phyloP scores from a whole-genome alignment of 2,797 vertebrate genomes.

The Cuniculus paca region DNA sequence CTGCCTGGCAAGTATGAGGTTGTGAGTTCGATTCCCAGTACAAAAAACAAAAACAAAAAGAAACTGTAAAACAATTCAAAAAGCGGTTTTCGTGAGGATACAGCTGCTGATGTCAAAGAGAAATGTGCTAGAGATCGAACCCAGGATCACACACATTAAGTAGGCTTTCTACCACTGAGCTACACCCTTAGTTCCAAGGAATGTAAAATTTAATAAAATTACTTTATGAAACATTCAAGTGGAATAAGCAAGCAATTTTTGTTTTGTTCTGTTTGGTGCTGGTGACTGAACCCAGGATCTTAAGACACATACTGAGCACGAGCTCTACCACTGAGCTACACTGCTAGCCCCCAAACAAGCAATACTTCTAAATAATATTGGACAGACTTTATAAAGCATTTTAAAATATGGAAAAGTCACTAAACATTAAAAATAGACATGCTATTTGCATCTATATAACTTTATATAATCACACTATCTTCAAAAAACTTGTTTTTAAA shows the following conservation, averaged over 20 bases:
- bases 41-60: too few relatives aligned
- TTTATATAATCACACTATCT: background rate
- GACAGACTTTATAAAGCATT: conserved; percentile 3
- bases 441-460: background rate
- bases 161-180: background rate
- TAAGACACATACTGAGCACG: too few relatives aligned
- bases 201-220: conserved; percentile 15
- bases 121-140: background rate
- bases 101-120: conserved; percentile 43
- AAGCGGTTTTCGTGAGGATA: background rate
- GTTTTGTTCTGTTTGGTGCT: background rate
- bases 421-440: conserved; percentile 28
- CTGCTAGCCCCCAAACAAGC: background rate
- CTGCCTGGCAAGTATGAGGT: too few relatives aligned
- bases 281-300: background rate
- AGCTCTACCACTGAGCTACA: background rate
- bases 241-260: background rate
- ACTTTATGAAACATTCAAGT: background rate
- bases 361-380: background rate
- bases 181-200: background rate
- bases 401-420: conserved; percentile 39
- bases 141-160: background rate
- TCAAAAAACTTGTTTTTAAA: background rate
- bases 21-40: too few relatives aligned
- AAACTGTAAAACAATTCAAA: background rate